phyloP scores from a whole-genome alignment of 2,113 vertebrate genomes.

The Cinclus mexicanus region DNA sequence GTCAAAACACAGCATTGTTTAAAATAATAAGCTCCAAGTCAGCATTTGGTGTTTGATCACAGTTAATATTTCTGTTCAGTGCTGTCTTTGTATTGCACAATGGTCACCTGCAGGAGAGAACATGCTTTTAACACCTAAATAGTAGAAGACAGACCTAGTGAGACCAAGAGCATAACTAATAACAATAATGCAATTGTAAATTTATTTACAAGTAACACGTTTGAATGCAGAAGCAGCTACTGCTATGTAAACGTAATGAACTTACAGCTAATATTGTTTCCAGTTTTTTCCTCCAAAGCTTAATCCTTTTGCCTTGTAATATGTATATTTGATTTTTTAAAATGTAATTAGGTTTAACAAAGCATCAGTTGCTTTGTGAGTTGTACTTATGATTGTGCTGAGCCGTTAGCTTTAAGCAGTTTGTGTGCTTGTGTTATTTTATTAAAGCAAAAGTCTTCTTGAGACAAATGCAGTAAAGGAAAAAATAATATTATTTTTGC shows the following conservation, averaged over 20 bases:
- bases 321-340: conserved; percentile 55
- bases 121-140: not conserved
- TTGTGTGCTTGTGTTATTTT: conserved; percentile 49
- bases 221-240: conserved; percentile 44
- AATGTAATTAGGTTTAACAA: conserved; percentile 53
- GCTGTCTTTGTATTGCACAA: not conserved
- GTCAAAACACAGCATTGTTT: not conserved
- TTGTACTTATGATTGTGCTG: conserved; percentile 19
- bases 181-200: not conserved
- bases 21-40: not conserved
- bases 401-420: conserved; percentile 39
- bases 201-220: not conserved
- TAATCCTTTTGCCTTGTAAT: conserved; percentile 54
- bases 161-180: conserved; percentile 23
- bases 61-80: not conserved
- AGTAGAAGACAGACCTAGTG: not conserved
- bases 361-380: conserved; percentile 23
- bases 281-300: conserved; percentile 42
- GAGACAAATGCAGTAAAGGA: not conserved
- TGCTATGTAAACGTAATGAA: not conserved
- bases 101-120: not conserved
- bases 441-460: not conserved
- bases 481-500: not conserved
- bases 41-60: not conserved
- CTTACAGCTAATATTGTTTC: conserved; percentile 21